Evolutionary conservation across 2,797 vertebrate genomes (phyloP), one percentile per base, ranked within the genome.

Genomic region (Danio kyathit): DNA sequence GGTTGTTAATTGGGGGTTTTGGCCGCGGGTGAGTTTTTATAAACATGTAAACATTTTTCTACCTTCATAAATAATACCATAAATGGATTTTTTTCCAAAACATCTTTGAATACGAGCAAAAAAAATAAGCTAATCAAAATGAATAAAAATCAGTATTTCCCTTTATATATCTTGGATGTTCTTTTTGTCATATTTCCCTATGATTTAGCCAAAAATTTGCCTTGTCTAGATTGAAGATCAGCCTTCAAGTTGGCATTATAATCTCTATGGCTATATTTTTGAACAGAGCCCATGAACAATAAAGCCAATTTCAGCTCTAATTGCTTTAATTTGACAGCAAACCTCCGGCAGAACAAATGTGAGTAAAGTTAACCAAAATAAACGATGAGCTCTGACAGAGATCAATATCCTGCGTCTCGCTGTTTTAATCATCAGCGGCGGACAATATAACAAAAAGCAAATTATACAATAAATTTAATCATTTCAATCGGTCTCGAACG

Each of bases 1-100:
- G 4, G 70, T 14, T 46, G 79, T 86, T 91, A 86, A 90, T 90
- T 90, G 87, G 87, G 43, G 74, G 88, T 79, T 88, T 88, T 87
- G 86, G 88, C 88, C 66, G 1, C 2, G 65, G 80, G 81, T 16
- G 52, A 54, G 81, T 88, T 85, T 90, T 84, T 72, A 51, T 66
- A 73, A 75, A 84, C 84, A 89, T 89, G 82, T 60, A 11, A 14
- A 38, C 57, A 7, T 13, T 38, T 60, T 0, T 60, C 12, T 13
- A 0, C 4, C 19, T 29, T 57, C 5, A 19, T 57, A 11, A 12
- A 12, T 57, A 6, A 29, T 14, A 38, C 11, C 17, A 10, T 5
- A 17, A 10, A 57, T 14, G 21, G 17, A 12, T 59, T 29, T 12
- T 59, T 59, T 29, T 29, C 29, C 10, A 29, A 38, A 38, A 52